Evolutionary conservation across 2,113 vertebrate genomes (phyloP), one percentile per base, ranked within the genome.

Genomic region (Misgurnus mizolepis): DNA sequence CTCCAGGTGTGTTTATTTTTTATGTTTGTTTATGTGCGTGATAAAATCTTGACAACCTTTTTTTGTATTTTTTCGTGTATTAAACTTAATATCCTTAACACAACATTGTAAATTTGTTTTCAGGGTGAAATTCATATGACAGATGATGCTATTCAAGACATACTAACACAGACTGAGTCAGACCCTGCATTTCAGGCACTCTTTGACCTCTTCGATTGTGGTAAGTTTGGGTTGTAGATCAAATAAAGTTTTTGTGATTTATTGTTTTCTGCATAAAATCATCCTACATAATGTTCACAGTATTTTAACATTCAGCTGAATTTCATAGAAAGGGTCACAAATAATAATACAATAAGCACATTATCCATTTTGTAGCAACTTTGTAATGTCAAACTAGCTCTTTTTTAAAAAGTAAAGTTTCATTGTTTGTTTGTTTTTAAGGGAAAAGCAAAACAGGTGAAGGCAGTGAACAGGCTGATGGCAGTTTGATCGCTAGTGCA

Each of bases 121-220:
- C 87, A 99, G 96, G 95, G 92, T 80, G 98, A 99, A 91, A 97
- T 99, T 79, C 98, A 99, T 67, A 99, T 99, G 97, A 96, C 95
- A 76, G 96, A 99, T 80, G 97, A 96, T 85, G 97, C 95, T 76
- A 98, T 99, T 84, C 96, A 97, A 79, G 97, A 99, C 86, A 99
- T 99, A 88, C 87, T 99, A 80, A 94, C 96, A 80, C 96, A 99
- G 87, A 99, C 98, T 0, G 98, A 99, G 83, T 98, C 96, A 0
- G 98, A 99, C 76, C 98, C 98, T 69, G 98, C 96, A 53, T 99
- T 99, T 89, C 97, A 99, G 83, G 98, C 96, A 12, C 95, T 99
- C 14, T 99, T 97, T 90, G 98, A 99, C 85, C 94, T 99, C 55
- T 99, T 99, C 82, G 96, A 99, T 86, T 96, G 92, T 69, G 94